phyloP scores from a whole-genome alignment of 2,888 invertebrate genomes.

The Apocheima hispidaria region DNA sequence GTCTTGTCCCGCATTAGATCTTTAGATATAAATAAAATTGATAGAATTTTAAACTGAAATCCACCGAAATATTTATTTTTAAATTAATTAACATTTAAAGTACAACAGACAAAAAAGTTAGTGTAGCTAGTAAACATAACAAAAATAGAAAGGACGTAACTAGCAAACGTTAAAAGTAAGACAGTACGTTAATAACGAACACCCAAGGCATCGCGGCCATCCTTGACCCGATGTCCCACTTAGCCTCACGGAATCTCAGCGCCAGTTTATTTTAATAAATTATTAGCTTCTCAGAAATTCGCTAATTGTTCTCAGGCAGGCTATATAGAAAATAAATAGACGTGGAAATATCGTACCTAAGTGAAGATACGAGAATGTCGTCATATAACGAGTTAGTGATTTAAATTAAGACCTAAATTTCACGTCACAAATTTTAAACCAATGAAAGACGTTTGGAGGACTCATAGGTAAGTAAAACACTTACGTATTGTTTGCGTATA shows the following conservation, averaged over 20 bases:
- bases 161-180: neutral
- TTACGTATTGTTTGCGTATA: no score
- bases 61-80: no score
- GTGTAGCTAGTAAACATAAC: no score
- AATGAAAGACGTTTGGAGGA: neutral
- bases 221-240: constrained; percentile 73
- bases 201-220: constrained; percentile 50
- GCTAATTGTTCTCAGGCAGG: constrained; percentile 36
- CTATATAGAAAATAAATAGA: no score
- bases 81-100: no score
- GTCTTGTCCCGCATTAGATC: no score
- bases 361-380: constrained; percentile 16
- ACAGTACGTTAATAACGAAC: constrained; percentile 28
- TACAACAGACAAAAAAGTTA: no score
- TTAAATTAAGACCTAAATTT: constrained; percentile 10
- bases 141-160: neutral
- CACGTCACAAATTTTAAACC: constrained; percentile 5
- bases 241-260: constrained; percentile 49
- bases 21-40: no score
- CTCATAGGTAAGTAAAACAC: no score
- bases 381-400: constrained; percentile 11
- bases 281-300: constrained; percentile 35
- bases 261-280: constrained; percentile 48
- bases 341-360: constrained; percentile 19
- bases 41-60: no score